Conservation (phyloP, 2,888 invertebrate species). For the Boloria selene region DNA sequence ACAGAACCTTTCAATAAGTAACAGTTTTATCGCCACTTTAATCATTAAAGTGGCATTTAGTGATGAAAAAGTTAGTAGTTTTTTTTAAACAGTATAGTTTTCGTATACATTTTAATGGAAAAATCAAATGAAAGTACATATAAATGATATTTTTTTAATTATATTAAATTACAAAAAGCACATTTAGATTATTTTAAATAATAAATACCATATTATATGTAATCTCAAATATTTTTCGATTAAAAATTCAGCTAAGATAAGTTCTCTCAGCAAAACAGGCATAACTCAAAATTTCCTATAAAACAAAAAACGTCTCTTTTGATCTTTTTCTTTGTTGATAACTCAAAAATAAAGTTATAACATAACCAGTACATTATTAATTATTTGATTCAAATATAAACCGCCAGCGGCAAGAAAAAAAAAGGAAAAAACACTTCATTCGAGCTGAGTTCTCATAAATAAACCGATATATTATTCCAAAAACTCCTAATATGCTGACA, state of each 20-base stretch:
- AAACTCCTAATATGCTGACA: too few species aligned
- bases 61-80: not conserved
- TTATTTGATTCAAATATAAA: too few species aligned
- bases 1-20: not conserved
- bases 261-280: not conserved
- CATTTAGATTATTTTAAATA: too few species aligned
- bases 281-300: not conserved
- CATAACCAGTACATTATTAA: too few species aligned
- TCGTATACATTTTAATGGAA: constrained; percentile 13
- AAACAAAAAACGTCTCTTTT: not conserved
- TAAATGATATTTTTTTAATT: not conserved
- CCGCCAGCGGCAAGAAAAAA: too few species aligned
- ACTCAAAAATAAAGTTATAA: not conserved
- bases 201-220: not conserved
- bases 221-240: constrained; percentile 1
- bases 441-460: too few species aligned
- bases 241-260: not conserved
- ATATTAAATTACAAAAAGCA: not conserved
- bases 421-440: too few species aligned
- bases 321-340: constrained; percentile 6
- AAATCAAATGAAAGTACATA: constrained; percentile 23
- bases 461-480: too few species aligned
- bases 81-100: not conserved
- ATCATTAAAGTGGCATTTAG: not conserved
- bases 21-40: not conserved